Evolutionary conservation across 1,140 invertebrate species (phyloP), one percentile per base, ranked within the genome.

Genomic region (Drosophila virilis): DNA sequence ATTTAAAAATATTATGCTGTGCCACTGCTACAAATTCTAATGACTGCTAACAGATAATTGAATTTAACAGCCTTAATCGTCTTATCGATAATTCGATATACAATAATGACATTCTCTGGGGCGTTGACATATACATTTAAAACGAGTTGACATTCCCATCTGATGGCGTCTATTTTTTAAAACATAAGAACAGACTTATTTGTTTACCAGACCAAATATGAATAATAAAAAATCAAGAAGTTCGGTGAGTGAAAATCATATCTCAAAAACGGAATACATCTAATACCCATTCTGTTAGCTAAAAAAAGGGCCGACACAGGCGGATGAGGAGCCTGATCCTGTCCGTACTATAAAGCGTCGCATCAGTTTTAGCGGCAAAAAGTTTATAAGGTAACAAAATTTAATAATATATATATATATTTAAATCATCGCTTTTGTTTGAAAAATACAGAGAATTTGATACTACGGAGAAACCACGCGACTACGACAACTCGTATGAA

Each of bases 351-450:
- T 67, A 12, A 82, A 69, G 52, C 80, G 84, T 55, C 83, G 83
- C 51, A 86, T 88, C 48, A 88, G 83, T 62, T 88, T 88, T 38
- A 80, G 80, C 43, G 84, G 68, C 22, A 88, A 89, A n/a, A 88
- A 88, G 17, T 83, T 69, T 32, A 65, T 88, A 13, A 32, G 83
- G 80, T 84, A 64, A 28, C 2, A 42, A 22, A 42, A 8, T 17
- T 13, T 50, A 35, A 37, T 54, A 12, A 3, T 28, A 48, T 10
- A 42, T 13, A 8, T 15, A 17, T 17, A 17, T 35, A 10, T 45
- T 35, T 4, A 13, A 37, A n/a, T 28, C 1, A 12, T 8, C 5
- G n/a, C 6, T 15, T 1, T 8, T 5, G 0, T 17, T 12, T 37
- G 6, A 4, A 2, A 37, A 9, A n/a, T 33, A 5, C 38, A 84